phyloP scores from a whole-genome alignment of 2,113 vertebrate genomes.

The Pangasianodon hypophthalmus region DNA sequence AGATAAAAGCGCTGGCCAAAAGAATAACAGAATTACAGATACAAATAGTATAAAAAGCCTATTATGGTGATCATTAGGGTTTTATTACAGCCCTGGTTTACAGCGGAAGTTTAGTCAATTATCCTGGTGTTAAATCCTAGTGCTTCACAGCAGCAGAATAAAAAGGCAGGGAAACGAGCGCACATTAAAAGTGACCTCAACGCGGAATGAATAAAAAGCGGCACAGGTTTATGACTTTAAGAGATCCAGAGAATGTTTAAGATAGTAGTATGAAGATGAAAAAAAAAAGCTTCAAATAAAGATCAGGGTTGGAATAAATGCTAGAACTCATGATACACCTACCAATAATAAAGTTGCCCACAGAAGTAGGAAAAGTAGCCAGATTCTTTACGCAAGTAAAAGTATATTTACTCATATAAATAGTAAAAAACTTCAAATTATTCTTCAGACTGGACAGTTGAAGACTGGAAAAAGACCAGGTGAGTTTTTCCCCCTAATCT shows the following conservation, averaged over 20 bases:
- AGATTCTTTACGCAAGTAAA: not conserved
- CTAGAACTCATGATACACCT: not conserved
- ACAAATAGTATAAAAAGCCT: not conserved
- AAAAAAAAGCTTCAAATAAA: not conserved
- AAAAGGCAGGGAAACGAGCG: not conserved
- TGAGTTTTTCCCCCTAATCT: too few relatives aligned
- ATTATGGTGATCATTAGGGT: not conserved
- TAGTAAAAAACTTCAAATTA: too few relatives aligned
- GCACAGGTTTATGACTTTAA: not conserved
- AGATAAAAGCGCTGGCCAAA: not conserved
- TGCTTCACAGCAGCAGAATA: not conserved
- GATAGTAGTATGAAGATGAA: not conserved
- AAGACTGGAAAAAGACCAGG: too few relatives aligned
- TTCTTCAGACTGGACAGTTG: too few relatives aligned
- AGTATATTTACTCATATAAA: too few relatives aligned
- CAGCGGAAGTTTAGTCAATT: not conserved
- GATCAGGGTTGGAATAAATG: not conserved
- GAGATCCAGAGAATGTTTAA: not conserved
- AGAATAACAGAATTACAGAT: not conserved
- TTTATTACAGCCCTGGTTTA: conserved; percentile 3
- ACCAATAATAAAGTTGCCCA: not conserved
- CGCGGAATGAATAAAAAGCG: not conserved
- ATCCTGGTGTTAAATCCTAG: not conserved
- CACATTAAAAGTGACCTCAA: not conserved
- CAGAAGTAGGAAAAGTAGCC: not conserved